Evolutionary conservation across 1,140 invertebrate genomes (phyloP), one percentile per base, ranked within the genome.

Genomic region (Ceratoteleas bidentatus): DNA sequence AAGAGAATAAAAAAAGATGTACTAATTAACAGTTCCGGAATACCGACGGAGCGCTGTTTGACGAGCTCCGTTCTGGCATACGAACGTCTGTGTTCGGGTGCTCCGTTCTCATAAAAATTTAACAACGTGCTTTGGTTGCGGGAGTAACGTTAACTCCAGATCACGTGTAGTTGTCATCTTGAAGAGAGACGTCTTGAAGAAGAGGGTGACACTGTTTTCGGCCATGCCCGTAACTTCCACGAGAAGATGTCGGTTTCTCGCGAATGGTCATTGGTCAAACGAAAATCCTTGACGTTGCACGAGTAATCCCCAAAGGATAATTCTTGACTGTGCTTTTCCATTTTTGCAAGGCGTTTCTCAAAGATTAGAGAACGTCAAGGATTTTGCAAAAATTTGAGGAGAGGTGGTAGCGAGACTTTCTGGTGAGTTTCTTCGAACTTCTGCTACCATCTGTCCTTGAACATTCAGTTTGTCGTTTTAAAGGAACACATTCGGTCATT

Each of bases 21-120:
- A 72, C n/a, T n/a, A 53, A 75, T n/a, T 50, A 75, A 45, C 14
- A 50, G 68, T 53, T 72, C 14, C 45, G 40, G 58, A 65, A 73
- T 54, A 34, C 24, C 49, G 53, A 75, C 80, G 70, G 70, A 83
- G 81, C 38, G 36, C 53, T 6, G 69, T 85, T 64, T 54, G 47
- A 64, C 24, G 45, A 60, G 54, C 73, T 86, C 79, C 56, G 60
- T 76, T 60, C 60, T 24, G 24, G 45, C 50, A 62, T 84, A 83
- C 74, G 76, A 87, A 85, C 81, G 73, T 74, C 53, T 40, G 66
- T 57, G 65, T 77, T 70, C 69, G 62, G 73, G 73, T 80, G 70
- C 68, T 83, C 68, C 83, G 70, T 72, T 81, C 81, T 79, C 13
- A 24, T 69, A 61, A 64, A 77, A 11, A 62, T 62, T 73, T 68